Conservation (phyloP, 2,797 vertebrate species). For the Malurus splendens region DNA sequence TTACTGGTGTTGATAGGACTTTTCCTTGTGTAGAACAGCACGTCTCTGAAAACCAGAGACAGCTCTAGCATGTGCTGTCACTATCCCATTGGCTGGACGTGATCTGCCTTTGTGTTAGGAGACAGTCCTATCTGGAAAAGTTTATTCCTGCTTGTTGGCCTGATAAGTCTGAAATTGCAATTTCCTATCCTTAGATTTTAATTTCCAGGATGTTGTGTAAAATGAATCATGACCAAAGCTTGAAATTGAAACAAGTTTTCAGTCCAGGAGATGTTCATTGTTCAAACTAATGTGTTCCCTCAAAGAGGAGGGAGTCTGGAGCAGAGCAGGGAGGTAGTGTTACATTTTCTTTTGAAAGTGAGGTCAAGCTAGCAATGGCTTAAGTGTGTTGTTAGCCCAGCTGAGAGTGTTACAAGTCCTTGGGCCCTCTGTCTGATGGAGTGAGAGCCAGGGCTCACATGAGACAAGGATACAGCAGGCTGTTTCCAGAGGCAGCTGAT, state of each 20-base stretch:
- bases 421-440: fast-evolving
- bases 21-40: background rate
- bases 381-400: background rate
- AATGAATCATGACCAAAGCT: background rate
- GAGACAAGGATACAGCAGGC: background rate
- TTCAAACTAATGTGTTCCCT: background rate
- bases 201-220: background rate
- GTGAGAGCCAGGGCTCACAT: background rate
- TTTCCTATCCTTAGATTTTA: background rate
- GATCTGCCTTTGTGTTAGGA: background rate
- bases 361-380: background rate
- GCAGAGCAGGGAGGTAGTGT: background rate
- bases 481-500: background rate
- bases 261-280: background rate
- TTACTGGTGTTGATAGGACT: background rate
- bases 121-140: background rate
- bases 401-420: background rate
- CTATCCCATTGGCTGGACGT: fast-evolving
- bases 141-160: background rate
- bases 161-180: fast-evolving
- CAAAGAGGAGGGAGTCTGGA: background rate
- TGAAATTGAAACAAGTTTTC: background rate
- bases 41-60: background rate
- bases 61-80: background rate
- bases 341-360: background rate